phyloP scores from a whole-genome alignment of 2,888 invertebrate genomes.

The Cantharis rufa region DNA sequence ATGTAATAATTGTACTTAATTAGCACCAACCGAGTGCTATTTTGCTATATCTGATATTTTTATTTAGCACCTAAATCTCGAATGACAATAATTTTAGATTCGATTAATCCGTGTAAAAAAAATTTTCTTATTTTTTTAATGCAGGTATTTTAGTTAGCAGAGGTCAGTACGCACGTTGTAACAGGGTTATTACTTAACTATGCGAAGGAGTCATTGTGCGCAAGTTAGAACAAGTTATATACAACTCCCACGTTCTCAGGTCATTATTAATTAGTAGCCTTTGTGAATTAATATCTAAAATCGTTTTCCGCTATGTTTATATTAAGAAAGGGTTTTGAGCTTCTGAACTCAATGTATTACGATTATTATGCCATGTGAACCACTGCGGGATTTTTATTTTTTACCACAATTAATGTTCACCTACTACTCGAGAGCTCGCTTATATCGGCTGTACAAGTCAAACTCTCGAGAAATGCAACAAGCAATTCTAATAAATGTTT shows the following conservation, averaged over 20 bases:
- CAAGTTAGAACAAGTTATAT: conserved; percentile 17
- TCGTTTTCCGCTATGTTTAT: conserved; percentile 12
- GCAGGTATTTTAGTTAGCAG: neutral
- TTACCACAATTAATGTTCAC: neutral
- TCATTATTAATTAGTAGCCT: conserved; percentile 19
- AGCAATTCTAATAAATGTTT: neutral
- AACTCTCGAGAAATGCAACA: neutral
- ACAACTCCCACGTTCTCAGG: conserved; percentile 16
- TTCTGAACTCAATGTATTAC: neutral
- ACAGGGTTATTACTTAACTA: conserved; percentile 5
- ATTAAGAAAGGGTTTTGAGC: neutral
- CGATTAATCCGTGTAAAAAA: neutral
- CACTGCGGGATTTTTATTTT: neutral
- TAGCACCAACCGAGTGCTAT: neutral
- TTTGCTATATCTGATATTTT: neutral
- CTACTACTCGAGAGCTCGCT: neutral
- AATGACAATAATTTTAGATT: neutral
- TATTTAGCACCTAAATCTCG: neutral
- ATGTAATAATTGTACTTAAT: neutral
- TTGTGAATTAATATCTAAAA: conserved; percentile 21
- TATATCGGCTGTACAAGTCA: neutral
- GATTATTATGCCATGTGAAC: neutral
- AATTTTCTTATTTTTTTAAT: neutral
- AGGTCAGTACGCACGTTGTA: conserved; percentile 11
- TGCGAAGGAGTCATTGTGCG: conserved; percentile 21